Conservation (phyloP, 1,140 invertebrate genomes). For the Trichonephila clavipes region DNA sequence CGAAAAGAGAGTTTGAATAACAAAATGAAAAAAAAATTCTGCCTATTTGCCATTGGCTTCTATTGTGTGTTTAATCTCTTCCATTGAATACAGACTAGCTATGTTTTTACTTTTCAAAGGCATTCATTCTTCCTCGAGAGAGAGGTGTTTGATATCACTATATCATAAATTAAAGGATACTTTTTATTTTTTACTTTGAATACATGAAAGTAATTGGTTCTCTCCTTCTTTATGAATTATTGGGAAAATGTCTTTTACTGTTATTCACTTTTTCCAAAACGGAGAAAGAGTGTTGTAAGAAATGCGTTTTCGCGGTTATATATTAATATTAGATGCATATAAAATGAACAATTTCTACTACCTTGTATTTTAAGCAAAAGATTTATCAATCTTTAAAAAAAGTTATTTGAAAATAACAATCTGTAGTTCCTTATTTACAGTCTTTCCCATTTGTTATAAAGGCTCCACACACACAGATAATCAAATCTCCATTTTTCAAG, state of each 20-base stretch:
- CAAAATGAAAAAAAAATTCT: slow-evolving; percentile 56
- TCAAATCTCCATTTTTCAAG: background rate
- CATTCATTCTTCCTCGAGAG: background rate
- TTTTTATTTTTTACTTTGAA: background rate
- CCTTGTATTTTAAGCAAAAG: background rate
- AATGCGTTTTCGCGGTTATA: background rate
- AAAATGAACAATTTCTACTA: background rate
- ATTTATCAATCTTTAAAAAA: background rate
- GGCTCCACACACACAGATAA: too few species aligned
- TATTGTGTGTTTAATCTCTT: slow-evolving; percentile 46
- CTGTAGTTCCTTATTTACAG: background rate
- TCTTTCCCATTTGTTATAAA: background rate
- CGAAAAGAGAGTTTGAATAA: slow-evolving; percentile 49
- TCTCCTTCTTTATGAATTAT: background rate
- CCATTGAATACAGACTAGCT: background rate
- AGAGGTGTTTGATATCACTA: background rate
- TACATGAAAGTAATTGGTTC: too few species aligned
- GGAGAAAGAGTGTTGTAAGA: background rate
- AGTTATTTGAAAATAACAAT: background rate
- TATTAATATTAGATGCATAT: background rate
- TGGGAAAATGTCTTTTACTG: background rate
- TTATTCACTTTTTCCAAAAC: background rate
- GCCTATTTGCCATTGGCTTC: background rate
- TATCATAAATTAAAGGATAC: background rate
- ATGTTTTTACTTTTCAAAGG: slow-evolving; percentile 67